Conservation (phyloP, 2,888 invertebrate genomes). For the Leptopilina syphax region DNA sequence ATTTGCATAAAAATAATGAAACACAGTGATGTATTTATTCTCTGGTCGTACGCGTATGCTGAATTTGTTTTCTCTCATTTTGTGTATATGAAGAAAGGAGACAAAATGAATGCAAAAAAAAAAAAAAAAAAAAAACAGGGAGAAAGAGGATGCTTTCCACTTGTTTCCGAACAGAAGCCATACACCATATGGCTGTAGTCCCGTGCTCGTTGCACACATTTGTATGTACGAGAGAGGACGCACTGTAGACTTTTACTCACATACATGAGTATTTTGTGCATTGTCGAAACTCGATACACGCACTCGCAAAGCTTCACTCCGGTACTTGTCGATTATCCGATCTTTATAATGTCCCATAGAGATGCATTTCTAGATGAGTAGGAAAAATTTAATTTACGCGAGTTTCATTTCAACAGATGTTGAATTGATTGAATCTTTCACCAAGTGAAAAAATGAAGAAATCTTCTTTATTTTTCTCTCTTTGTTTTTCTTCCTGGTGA, state of each 20-base stretch:
- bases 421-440: neutral
- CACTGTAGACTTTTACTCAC: constrained; percentile 46
- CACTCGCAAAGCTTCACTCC: constrained; percentile 53
- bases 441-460: too few relatives aligned
- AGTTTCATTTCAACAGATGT: neutral
- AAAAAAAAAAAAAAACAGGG: constrained; percentile 7
- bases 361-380: neutral
- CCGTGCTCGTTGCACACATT: constrained; percentile 55
- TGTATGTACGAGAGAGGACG: constrained; percentile 47
- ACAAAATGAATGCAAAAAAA: constrained; percentile 9
- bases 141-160: constrained; percentile 53
- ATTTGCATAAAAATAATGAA: too few relatives aligned
- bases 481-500: neutral
- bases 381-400: neutral
- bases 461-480: neutral
- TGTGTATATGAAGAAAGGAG: neutral
- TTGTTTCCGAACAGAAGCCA: constrained; percentile 72
- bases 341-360: constrained; percentile 48
- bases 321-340: constrained; percentile 65
- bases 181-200: constrained; percentile 62
- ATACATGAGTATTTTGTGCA: constrained; percentile 39
- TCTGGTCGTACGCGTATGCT: too few relatives aligned
- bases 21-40: too few relatives aligned
- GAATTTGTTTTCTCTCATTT: neutral
- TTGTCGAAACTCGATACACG: constrained; percentile 52